Evolutionary conservation across 2,888 invertebrate species (phyloP).

Genomic region (Coenonympha arcania): DNA sequence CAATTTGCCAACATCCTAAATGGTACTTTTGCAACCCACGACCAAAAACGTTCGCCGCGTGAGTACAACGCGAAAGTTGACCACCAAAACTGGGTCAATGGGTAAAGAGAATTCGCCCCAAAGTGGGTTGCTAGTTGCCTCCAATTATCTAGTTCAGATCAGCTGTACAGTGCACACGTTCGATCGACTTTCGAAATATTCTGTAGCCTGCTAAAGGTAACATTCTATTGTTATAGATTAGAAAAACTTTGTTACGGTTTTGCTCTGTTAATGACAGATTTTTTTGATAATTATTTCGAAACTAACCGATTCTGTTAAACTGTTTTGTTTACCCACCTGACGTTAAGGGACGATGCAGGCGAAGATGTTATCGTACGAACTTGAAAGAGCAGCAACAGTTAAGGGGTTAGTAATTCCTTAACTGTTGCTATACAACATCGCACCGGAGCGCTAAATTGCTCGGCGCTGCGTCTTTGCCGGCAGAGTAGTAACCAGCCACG

Average conservation of each 20-base stretch:
- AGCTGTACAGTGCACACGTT: conserved; percentile 13
- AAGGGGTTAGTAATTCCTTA: too few species aligned
- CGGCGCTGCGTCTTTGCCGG: too few species aligned
- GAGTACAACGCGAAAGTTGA: conserved; percentile 40
- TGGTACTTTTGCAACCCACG: not conserved
- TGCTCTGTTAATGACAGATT: not conserved
- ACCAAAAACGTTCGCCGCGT: conserved; percentile 20
- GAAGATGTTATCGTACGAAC: too few species aligned
- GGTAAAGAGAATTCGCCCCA: conserved; percentile 32
- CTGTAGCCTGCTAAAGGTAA: not conserved
- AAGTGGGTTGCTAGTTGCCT: conserved; percentile 20
- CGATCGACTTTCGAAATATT: conserved; percentile 17
- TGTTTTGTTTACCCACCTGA: too few species aligned
- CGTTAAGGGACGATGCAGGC: too few species aligned
- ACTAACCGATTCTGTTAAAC: too few species aligned
- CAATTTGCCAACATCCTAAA: not conserved
- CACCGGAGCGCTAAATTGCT: too few species aligned
- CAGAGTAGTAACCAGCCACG: too few species aligned
- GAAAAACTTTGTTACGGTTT: conserved; percentile 1
- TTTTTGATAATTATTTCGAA: not conserved
- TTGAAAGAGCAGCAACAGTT: too few species aligned
- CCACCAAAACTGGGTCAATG: conserved; percentile 36
- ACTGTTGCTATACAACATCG: too few species aligned
- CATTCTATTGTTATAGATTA: not conserved
- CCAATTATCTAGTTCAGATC: conserved; percentile 26